Conservation (phyloP, 2,888 invertebrate genomes). For the Tupiocoris notatus region DNA sequence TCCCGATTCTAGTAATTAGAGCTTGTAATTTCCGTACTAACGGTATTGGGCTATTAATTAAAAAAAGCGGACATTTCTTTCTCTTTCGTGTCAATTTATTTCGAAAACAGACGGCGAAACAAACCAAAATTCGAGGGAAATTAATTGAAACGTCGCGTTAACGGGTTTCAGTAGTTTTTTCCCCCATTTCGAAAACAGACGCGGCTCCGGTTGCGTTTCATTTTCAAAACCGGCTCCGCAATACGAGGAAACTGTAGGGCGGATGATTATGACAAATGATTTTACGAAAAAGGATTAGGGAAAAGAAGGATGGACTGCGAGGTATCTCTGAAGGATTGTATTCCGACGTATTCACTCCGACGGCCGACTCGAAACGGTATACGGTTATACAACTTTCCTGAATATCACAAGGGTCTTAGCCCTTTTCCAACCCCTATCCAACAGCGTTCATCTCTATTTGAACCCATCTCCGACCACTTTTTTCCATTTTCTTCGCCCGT, state of each 20-base stretch:
- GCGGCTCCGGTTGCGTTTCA: background rate
- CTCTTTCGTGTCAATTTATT: too few relatives aligned
- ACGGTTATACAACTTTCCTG: background rate
- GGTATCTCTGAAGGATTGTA: background rate
- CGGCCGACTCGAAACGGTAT: background rate
- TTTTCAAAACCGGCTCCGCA: too few relatives aligned
- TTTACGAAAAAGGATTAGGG: background rate
- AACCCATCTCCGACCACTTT: background rate
- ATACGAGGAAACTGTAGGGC: background rate
- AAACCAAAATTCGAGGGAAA: too few relatives aligned
- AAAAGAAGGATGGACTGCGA: background rate
- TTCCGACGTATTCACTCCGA: background rate
- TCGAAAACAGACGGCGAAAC: too few relatives aligned
- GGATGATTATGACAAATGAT: background rate
- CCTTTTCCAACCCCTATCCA: background rate
- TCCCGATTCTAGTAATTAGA: too few relatives aligned
- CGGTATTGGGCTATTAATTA: too few relatives aligned
- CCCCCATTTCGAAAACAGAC: too few relatives aligned
- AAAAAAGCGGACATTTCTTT: too few relatives aligned
- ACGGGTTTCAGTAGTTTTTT: too few relatives aligned
- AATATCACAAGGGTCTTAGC: background rate
- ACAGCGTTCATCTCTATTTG: background rate
- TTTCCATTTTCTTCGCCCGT: constrained; percentile 19
- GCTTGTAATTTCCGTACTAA: too few relatives aligned
- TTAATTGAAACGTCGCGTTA: too few relatives aligned